These are phyloP conservation scores for Montipora efflorescens DNA, from an alignment of 64 coral and sea anemone species.

Conservation along the genomic window DNA sequence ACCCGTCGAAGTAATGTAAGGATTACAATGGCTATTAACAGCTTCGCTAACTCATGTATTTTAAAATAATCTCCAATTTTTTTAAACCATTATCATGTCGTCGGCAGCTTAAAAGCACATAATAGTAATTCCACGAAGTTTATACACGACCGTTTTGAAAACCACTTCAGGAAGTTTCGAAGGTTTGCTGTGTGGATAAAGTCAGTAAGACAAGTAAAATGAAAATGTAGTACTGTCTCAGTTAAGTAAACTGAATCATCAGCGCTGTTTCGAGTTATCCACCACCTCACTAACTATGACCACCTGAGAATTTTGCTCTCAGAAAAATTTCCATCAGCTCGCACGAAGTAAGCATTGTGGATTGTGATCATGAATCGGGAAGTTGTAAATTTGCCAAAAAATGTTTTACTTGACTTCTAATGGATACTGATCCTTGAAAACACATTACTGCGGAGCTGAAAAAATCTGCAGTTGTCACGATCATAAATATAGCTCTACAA, in stretches of 20 bases:
- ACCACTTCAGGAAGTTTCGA: too few species aligned
- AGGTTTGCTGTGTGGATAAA: too few species aligned
- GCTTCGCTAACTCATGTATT: neutral
- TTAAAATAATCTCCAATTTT: neutral
- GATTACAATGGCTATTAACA: neutral
- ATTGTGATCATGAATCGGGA: neutral
- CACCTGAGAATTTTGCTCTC: neutral
- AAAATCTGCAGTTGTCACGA: neutral
- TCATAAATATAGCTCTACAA: neutral
- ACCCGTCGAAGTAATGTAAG: neutral
- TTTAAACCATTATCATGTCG: neutral
- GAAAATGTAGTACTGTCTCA: too few species aligned
- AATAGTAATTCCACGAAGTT: too few species aligned
- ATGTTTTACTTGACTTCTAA: neutral
- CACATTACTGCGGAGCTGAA: neutral
- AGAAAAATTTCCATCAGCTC: neutral
- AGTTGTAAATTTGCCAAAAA: slow-evolving; percentile 27
- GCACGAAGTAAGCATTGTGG: neutral
- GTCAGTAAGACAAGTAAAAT: too few species aligned
- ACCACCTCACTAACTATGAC: too few species aligned
- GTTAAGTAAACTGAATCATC: too few species aligned
- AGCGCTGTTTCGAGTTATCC: too few species aligned
- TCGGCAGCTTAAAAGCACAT: too few species aligned
- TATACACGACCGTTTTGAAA: too few species aligned
- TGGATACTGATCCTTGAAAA: neutral